These are phyloP conservation scores for Quiscalus mexicanus DNA, from an alignment of 2,113 vertebrate genomes.

Conservation along the genomic window DNA sequence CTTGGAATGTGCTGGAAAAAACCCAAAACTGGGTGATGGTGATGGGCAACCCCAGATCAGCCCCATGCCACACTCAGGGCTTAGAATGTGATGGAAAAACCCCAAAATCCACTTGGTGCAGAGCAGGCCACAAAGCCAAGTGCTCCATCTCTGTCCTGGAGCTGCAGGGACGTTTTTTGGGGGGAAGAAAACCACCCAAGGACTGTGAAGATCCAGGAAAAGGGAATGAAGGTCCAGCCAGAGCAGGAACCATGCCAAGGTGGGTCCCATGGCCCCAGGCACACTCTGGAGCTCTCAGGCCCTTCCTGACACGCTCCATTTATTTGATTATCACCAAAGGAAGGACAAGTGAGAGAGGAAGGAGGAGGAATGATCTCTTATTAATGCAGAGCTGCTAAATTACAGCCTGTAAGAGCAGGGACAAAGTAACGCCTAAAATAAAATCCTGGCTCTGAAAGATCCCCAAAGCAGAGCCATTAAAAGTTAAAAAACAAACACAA, in stretches of 20 bases:
- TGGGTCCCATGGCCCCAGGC: background rate
- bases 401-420: background rate
- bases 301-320: background rate
- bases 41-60: too few relatives aligned
- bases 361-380: background rate
- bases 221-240: fast-evolving
- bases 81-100: too few relatives aligned
- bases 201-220: background rate
- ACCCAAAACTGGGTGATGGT: too few relatives aligned
- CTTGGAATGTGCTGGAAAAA: too few relatives aligned
- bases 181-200: fast-evolving
- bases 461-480: background rate
- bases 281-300: background rate
- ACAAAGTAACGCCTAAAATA: background rate
- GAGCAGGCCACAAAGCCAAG: background rate
- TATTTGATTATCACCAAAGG: background rate
- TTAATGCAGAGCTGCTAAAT: slow-evolving; percentile 19
- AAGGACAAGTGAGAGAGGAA: background rate
- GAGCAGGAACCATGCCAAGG: background rate
- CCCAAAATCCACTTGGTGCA: fast-evolving
- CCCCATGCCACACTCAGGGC: too few relatives aligned
- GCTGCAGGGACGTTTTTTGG: background rate
- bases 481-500: background rate
- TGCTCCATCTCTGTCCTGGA: fast-evolving
- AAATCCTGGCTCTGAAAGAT: background rate